Base-by-base conservation (phyloP, 2,113 vertebrate species). In the Ranitomeya imitator region DNA sequence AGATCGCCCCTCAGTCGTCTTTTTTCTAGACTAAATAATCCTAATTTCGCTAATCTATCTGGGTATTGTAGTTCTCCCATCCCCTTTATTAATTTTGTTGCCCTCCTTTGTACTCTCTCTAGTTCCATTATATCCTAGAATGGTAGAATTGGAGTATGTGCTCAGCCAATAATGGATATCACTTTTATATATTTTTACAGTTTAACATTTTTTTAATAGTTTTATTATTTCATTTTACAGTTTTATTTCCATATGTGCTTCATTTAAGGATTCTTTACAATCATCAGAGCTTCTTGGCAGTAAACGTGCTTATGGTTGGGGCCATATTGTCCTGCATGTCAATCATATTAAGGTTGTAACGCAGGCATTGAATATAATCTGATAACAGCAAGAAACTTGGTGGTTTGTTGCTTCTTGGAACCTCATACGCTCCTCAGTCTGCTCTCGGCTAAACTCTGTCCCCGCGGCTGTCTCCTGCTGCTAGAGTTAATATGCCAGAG, bases 181-280 rank as follows among this genome's bases (percentile, higher is more conserved):
- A 18, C 57, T 60, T 80, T 55, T 79, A 14, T 55, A 55, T 79
- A 21, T 69, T 67, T 73, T 76, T 76, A 51, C 15, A 73, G 69
- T 73, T 73, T 73, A 37, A 73, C 21, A 9, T 73, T 7, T 37
- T 73, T 31, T 7, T 74, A 45, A 45, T 26, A 16, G 71, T 45
- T 76, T 76, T 76, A 45, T 74, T 74, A 76, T 80, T 80, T 80
- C n/a, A 31, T 59, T 80, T 60, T 60, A 80, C 55, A 59, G 79
- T 60, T 80, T 54, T 60, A 67, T 80, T 80, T 80, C 57, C 23
- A 60, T 60, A 60, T 37, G 16, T 31, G 7, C 16, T 51, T 55
- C 63, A 52, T 84, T 55, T 55, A 9, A 55, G 63, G 12, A 69
- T 67, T 71, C 7, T 55, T 55, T 69, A 55, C 69, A 9, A 55